Conservation (phyloP, 2,888 invertebrate genomes). For the Bellardia pandia region DNA sequence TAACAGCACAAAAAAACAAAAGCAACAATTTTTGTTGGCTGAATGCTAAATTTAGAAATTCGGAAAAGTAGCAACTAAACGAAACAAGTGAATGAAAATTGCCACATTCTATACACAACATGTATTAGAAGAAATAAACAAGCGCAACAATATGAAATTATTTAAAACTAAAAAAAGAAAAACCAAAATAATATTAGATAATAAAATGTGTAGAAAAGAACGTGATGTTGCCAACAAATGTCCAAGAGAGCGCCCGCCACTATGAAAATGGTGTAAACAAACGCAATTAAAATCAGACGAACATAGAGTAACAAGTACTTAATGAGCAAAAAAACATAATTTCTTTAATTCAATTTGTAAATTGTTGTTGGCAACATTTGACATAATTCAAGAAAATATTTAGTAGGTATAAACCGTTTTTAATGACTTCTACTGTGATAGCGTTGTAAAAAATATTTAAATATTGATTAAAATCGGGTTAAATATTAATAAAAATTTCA, state of each 20-base stretch:
- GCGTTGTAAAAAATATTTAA: too few relatives aligned
- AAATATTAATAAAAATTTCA: too few relatives aligned
- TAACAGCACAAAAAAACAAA: conserved; percentile 36
- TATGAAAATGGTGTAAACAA: too few relatives aligned
- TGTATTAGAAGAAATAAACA: conserved; percentile 5
- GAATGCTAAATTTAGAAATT: conserved; percentile 69
- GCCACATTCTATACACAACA: conserved; percentile 33
- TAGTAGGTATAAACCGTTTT: not conserved
- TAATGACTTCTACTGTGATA: too few relatives aligned
- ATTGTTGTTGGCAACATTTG: not conserved
- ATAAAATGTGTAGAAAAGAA: conserved; percentile 4
- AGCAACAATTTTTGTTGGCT: conserved; percentile 65
- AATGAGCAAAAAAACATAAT: not conserved
- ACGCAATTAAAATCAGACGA: too few relatives aligned
- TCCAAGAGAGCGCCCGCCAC: not conserved
- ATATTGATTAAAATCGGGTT: too few relatives aligned
- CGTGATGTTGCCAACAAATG: conserved; percentile 19
- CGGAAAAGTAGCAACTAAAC: conserved; percentile 54
- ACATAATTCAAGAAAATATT: not conserved
- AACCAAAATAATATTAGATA: conserved; percentile 20
- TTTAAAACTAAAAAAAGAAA: conserved; percentile 21
- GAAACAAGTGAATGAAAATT: conserved; percentile 61
- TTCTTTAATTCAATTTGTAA: conserved; percentile 1
- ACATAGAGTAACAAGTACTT: too few relatives aligned
- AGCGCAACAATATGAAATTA: conserved; percentile 34